These are phyloP conservation scores for Trachelus troglodyta DNA, from an alignment of 2,888 invertebrate species.

Conservation along the genomic window DNA sequence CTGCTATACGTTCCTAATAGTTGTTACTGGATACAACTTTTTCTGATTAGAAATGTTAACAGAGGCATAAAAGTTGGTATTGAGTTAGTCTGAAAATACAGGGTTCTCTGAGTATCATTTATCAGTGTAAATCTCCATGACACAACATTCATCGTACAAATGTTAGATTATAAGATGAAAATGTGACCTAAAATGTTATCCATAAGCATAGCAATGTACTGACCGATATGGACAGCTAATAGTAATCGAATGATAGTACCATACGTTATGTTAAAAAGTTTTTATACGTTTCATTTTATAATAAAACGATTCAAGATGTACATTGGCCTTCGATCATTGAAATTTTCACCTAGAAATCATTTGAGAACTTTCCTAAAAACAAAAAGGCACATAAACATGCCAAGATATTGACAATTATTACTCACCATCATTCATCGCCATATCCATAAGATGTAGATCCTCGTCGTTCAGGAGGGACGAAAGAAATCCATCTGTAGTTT, in stretches of 20 bases:
- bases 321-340: not conserved
- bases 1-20: not conserved
- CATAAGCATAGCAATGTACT: not conserved
- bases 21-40: not conserved
- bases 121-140: not conserved
- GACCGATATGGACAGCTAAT: not conserved
- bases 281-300: slow-evolving; percentile 46
- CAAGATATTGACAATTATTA: slow-evolving; percentile 32
- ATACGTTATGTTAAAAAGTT: slow-evolving; percentile 30
- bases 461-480: slow-evolving; percentile 91
- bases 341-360: not conserved
- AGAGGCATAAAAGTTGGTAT: not conserved
- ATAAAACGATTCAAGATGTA: slow-evolving; percentile 28
- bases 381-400: not conserved
- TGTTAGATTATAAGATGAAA: not conserved
- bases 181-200: not conserved
- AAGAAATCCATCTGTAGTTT: slow-evolving; percentile 85
- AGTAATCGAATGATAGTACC: slow-evolving; percentile 3
- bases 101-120: not conserved
- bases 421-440: slow-evolving; percentile 90
- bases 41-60: not conserved
- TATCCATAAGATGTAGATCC: slow-evolving; percentile 90
- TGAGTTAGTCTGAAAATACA: not conserved
- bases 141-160: slow-evolving; percentile 10
- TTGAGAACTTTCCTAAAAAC: not conserved